Percentiles rank a stretch among this genome's conserved stretches.
These are phyloP conservation scores for Heliocidaris erythrogramma DNA, from an alignment of 35 echinoderm and acorn worm genomes.

Conservation along the genomic window DNA sequence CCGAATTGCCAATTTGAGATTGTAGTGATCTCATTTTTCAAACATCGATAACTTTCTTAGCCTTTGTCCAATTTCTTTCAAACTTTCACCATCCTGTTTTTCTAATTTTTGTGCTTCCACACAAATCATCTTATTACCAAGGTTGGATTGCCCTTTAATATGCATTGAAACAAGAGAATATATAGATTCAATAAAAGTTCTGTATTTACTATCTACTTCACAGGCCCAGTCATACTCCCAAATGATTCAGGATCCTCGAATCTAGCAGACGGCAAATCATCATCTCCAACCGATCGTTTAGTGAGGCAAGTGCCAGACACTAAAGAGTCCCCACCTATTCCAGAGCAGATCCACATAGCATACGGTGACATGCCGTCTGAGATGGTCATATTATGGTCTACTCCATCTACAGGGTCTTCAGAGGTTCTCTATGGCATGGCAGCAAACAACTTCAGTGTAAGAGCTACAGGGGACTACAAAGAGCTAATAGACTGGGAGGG, in stretches of 20 bases:
- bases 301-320: neutral
- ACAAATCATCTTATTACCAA: too few species aligned
- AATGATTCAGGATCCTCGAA: slow-evolving; percentile 11
- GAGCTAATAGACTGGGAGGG: slow-evolving; percentile 41
- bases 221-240: slow-evolving; percentile 67
- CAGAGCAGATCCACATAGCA: slow-evolving; percentile 89
- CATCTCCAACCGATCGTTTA: neutral
- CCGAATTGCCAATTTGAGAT: too few species aligned
- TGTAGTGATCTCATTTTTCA: too few species aligned
- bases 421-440: slow-evolving; percentile 60
- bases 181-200: neutral
- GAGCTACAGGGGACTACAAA: neutral
- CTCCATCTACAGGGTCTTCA: slow-evolving; percentile 22
- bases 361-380: slow-evolving; percentile 71
- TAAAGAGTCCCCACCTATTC: slow-evolving; percentile 1
- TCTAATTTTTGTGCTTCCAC: too few species aligned
- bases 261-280: neutral
- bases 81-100: too few species aligned
- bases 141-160: too few species aligned
- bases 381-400: slow-evolving; percentile 84
- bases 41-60: too few species aligned
- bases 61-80: too few species aligned
- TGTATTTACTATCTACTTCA: neutral
- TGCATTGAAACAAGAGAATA: too few species aligned
- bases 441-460: neutral